phyloP scores from a whole-genome alignment of 2,113 vertebrate species.

The Argyrosomus japonicus region DNA sequence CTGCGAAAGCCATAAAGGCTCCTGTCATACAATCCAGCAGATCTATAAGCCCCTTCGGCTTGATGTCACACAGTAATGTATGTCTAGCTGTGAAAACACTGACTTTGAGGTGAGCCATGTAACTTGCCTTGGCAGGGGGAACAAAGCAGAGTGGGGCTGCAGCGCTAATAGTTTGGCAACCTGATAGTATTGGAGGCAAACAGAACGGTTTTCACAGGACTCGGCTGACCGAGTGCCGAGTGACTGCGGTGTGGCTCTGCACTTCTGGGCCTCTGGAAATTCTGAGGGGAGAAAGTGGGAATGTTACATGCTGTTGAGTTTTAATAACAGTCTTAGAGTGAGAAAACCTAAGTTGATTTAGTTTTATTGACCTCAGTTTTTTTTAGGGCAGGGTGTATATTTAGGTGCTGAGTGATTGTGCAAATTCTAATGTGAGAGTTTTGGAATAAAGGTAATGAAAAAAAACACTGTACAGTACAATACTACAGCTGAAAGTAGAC shows the following conservation, averaged over 20 bases:
- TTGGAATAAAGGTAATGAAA: background rate
- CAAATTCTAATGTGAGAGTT: background rate
- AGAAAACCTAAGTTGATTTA: constrained; percentile 46
- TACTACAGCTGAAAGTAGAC: background rate
- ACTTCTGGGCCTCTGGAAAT: constrained; percentile 53
- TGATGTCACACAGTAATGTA: constrained; percentile 74
- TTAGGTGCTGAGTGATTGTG: constrained; percentile 18
- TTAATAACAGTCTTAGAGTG: constrained; percentile 31
- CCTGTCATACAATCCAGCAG: constrained; percentile 70
- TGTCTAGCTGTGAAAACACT: constrained; percentile 76
- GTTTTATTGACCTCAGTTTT: constrained; percentile 36
- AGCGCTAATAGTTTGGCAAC: constrained; percentile 70
- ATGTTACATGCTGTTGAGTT: constrained; percentile 51
- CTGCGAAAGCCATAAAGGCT: constrained; percentile 70
- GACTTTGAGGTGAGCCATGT: constrained; percentile 70
- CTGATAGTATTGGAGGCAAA: constrained; percentile 60
- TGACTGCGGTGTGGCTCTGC: constrained; percentile 50
- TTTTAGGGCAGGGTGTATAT: background rate
- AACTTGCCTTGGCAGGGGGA: constrained; percentile 72
- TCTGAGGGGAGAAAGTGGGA: constrained; percentile 43
- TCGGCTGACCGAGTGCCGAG: constrained; percentile 53
- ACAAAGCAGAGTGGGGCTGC: constrained; percentile 65
- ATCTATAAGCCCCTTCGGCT: constrained; percentile 72
- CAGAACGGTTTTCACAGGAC: constrained; percentile 60
- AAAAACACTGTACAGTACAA: background rate